Conservation (phyloP, 2,113 vertebrate species). For the Silurus glanis region DNA sequence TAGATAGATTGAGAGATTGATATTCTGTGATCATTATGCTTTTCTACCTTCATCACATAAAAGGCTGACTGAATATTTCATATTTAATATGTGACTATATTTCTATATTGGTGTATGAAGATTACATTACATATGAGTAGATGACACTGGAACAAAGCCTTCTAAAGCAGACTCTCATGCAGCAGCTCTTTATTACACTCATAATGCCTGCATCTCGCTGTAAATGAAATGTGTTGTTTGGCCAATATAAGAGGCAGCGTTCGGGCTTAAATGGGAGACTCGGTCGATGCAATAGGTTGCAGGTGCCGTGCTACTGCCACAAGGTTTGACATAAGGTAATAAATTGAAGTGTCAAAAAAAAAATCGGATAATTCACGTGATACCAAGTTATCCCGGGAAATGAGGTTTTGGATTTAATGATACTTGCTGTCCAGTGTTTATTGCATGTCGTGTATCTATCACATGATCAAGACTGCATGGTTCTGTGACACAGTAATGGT, state of each 20-base stretch:
- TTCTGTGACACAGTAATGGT: background rate
- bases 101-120: background rate
- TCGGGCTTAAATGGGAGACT: constrained; percentile 10
- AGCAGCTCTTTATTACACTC: constrained; percentile 54
- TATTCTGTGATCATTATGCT: background rate
- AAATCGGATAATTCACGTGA: constrained; percentile 18
- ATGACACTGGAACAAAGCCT: constrained; percentile 31
- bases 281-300: constrained; percentile 35
- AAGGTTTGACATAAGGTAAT: constrained; percentile 32
- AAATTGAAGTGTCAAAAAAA: constrained; percentile 32
- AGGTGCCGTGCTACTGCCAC: constrained; percentile 28
- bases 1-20: background rate
- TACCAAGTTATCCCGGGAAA: background rate
- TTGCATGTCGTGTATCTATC: background rate
- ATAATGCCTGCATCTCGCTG: constrained; percentile 39
- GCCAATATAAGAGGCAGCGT: constrained; percentile 33
- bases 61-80: background rate
- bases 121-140: constrained; percentile 22
- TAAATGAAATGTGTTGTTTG: constrained; percentile 47
- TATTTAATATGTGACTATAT: background rate
- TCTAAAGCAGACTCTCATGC: constrained; percentile 39
- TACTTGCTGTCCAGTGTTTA: constrained; percentile 1
- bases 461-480: background rate
- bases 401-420: constrained; percentile 16
- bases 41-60: background rate